Conservation (phyloP, 2,888 invertebrate genomes). For the Plutella xylostella region DNA sequence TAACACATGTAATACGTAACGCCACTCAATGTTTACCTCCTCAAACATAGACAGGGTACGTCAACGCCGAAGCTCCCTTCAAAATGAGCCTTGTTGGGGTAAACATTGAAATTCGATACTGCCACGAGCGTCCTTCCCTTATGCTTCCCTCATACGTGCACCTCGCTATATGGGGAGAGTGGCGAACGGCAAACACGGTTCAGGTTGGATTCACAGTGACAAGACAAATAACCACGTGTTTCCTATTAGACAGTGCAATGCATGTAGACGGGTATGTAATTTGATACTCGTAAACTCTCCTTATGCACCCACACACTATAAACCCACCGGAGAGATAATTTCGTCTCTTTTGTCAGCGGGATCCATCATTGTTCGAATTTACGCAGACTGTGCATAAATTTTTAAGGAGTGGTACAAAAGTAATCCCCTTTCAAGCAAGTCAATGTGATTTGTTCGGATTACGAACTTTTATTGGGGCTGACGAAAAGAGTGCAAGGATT, state of each 20-base stretch:
- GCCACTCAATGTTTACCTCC: slow-evolving; percentile 5
- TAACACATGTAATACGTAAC: slow-evolving; percentile 6
- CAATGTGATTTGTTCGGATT: too few relatives aligned
- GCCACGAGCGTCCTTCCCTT: slow-evolving; percentile 17
- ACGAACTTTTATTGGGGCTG: not conserved
- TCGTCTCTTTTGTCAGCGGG: too few relatives aligned
- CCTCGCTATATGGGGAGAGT: slow-evolving; percentile 4
- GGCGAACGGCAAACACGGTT: slow-evolving; percentile 8
- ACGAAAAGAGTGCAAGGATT: not conserved
- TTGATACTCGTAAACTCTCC: not conserved
- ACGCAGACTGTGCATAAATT: too few relatives aligned
- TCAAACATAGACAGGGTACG: slow-evolving; percentile 23
- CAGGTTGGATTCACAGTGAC: slow-evolving; percentile 6
- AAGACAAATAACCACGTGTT: slow-evolving; percentile 6
- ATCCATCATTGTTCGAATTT: too few relatives aligned
- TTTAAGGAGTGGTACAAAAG: too few relatives aligned
- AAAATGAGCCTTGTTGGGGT: slow-evolving; percentile 29
- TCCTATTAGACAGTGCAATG: not conserved
- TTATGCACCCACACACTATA: too few relatives aligned
- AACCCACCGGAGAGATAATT: too few relatives aligned
- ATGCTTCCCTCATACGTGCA: not conserved
- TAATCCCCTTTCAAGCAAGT: too few relatives aligned
- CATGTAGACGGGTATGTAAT: not conserved
- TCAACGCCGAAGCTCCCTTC: slow-evolving; percentile 28
- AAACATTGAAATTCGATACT: slow-evolving; percentile 37